Evolutionary conservation across 2,113 vertebrate species (phyloP).

Genomic region (Anolis sagrei): DNA sequence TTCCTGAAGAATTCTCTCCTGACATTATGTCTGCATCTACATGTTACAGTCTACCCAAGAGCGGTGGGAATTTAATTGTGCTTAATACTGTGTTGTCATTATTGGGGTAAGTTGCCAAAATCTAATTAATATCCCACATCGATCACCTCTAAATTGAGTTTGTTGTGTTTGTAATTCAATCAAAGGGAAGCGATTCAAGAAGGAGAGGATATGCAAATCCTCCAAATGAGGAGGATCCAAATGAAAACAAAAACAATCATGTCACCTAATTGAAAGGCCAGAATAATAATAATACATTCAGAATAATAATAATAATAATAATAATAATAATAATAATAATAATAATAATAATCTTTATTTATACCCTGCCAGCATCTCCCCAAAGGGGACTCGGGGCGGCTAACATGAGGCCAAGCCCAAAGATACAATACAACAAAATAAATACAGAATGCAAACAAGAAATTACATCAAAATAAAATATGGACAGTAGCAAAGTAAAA

Average conservation of each 20-base stretch:
- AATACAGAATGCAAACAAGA: too few species aligned
- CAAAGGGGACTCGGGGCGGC: too few species aligned
- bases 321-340: too few species aligned
- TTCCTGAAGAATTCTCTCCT: too few species aligned
- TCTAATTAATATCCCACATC: not conserved
- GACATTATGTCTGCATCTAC: too few species aligned
- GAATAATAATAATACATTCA: slow-evolving; percentile 4
- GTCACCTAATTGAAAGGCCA: not conserved
- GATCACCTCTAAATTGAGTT: not conserved
- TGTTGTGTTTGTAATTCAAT: slow-evolving; percentile 21
- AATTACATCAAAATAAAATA: too few species aligned
- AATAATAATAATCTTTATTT: too few species aligned
- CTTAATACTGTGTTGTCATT: slow-evolving; percentile 24
- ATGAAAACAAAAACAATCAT: slow-evolving; percentile 28
- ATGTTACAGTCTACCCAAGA: slow-evolving; percentile 17
- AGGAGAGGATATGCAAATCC: slow-evolving; percentile 19
- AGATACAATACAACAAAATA: too few species aligned
- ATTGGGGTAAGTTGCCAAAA: slow-evolving; percentile 22
- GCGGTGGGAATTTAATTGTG: slow-evolving; percentile 29
- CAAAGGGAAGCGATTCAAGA: slow-evolving; percentile 1
- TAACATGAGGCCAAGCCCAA: too few species aligned
- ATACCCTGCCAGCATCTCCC: too few species aligned
- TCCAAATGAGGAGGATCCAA: slow-evolving; percentile 18
- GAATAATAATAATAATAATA: too few species aligned
- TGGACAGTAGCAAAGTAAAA: too few species aligned